Evolutionary conservation across 1,140 invertebrate genomes (phyloP).

Genomic region (Aricia agestis): DNA sequence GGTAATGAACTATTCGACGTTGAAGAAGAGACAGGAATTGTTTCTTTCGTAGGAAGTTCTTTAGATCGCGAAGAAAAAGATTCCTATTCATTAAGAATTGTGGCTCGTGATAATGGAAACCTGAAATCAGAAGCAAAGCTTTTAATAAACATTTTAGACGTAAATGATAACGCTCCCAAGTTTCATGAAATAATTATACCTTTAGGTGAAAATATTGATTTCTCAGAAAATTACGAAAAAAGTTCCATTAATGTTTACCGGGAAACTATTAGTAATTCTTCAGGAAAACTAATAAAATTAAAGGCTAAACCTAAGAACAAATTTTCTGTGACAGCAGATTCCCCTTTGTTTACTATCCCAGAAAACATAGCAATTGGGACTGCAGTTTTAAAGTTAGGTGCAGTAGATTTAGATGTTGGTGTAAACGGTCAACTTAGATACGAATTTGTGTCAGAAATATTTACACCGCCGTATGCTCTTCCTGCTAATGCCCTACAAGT

Average conservation of each 20-base stretch:
- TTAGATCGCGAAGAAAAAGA: constrained; percentile 86
- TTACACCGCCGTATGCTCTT: constrained; percentile 73
- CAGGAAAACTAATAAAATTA: constrained; percentile 46
- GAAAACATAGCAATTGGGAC: constrained; percentile 87
- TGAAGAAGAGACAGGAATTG: constrained; percentile 80
- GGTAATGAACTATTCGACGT: constrained; percentile 87
- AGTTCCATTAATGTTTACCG: constrained; percentile 64
- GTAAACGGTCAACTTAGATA: constrained; percentile 87
- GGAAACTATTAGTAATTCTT: constrained; percentile 55
- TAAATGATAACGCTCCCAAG: constrained; percentile 89
- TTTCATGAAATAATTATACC: constrained; percentile 82
- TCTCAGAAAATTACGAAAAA: constrained; percentile 78
- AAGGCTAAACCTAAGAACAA: constrained; percentile 73
- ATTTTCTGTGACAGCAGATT: constrained; percentile 63
- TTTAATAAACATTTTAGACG: constrained; percentile 84
- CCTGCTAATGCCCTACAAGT: constrained; percentile 64
- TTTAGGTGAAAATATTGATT: constrained; percentile 80
- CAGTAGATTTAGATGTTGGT: constrained; percentile 88
- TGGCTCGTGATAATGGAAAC: constrained; percentile 86
- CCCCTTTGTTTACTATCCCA: constrained; percentile 81
- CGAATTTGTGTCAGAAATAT: constrained; percentile 81
- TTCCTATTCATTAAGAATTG: constrained; percentile 82
- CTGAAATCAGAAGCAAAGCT: constrained; percentile 83
- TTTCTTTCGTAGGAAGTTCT: constrained; percentile 78
- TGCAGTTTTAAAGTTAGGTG: constrained; percentile 86